Conservation (phyloP, 2,113 vertebrate species). For the Thamnaconus septentrionalis region DNA sequence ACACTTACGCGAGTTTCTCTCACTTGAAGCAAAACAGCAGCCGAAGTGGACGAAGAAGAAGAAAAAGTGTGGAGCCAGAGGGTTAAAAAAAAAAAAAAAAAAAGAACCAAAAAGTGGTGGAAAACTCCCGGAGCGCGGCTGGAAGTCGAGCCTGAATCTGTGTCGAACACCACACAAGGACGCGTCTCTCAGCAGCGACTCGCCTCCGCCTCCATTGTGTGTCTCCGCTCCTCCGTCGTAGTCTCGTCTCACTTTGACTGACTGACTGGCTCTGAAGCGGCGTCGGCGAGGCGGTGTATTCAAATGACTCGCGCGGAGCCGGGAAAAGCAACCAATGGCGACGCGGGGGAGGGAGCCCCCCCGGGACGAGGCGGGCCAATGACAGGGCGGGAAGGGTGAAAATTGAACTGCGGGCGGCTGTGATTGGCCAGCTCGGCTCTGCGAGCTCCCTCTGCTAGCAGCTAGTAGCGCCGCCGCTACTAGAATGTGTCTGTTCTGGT, state of each 20-base stretch:
- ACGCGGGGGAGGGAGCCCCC: slow-evolving; percentile 22
- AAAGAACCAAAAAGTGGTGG: too few relatives aligned
- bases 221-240: too few relatives aligned
- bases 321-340: slow-evolving; percentile 66
- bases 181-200: slow-evolving; percentile 18
- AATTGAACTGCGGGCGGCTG: slow-evolving; percentile 45
- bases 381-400: neutral
- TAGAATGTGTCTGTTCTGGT: slow-evolving; percentile 53
- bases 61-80: too few relatives aligned
- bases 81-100: too few relatives aligned
- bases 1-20: too few relatives aligned
- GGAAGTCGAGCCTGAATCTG: too few relatives aligned
- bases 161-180: too few relatives aligned
- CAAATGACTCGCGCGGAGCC: slow-evolving; percentile 68
- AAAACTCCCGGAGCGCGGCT: too few relatives aligned
- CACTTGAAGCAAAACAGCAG: too few relatives aligned
- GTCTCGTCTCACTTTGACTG: too few relatives aligned
- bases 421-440: slow-evolving; percentile 62
- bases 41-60: too few relatives aligned
- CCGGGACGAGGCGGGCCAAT: slow-evolving; percentile 48
- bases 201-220: too few relatives aligned
- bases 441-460: slow-evolving; percentile 26
- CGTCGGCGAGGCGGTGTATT: slow-evolving; percentile 61
- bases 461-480: slow-evolving; percentile 10
- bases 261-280: slow-evolving; percentile 47